Base-by-base conservation (phyloP, 2,888 invertebrate genomes). In the Litoditis marina region DNA sequence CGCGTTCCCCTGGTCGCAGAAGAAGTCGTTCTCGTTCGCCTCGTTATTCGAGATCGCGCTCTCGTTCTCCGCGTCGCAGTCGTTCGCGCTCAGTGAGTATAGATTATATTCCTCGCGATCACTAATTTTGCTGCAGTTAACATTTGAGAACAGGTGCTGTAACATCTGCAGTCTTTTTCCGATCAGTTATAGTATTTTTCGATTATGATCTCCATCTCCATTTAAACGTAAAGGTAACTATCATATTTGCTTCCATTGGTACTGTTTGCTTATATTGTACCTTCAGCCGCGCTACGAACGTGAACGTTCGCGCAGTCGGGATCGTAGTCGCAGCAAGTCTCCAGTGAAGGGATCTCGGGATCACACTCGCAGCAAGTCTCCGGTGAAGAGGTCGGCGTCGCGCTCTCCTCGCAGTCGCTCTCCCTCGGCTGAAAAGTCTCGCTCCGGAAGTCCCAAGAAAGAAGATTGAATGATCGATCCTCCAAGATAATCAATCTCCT, bases 11-110 rank as follows among this genome's bases (percentile, higher is more conserved):
- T 22, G 51, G 64, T 11, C 63, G 64, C 32, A 47, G 62, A 8
- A 61, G 69, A 50, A 62, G 68, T 46, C 66, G 70, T 46, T 73
- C 72, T 27, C 54, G 69, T 52, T 66, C 69, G 31, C 72, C 72
- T 42, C 56, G 66, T 27, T 66, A 71, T n/a, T 72, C 72, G 7
- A 60, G 67, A 34, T 68, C 69, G 7, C 62, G 67, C 42, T 68
- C 69, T 30, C 66, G 63, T 31, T 66, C 59, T 42, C 55, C 51
- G 42, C 52, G 63, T 31, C 44, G 61, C n/a, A 52, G 46, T 44
- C 56, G 71, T 22, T 69, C 69, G 13, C 52, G 64, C 51, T 69
- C 69, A 51, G 69, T 69, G 54, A 50, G 66, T 60, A 44, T 32
- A 6, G 13, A 5, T 13, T 22, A 13, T 22, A 30, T 34, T 42